These are phyloP conservation scores for Leptopilina syphax DNA, from an alignment of 2,888 invertebrate species.

Conservation along the genomic window DNA sequence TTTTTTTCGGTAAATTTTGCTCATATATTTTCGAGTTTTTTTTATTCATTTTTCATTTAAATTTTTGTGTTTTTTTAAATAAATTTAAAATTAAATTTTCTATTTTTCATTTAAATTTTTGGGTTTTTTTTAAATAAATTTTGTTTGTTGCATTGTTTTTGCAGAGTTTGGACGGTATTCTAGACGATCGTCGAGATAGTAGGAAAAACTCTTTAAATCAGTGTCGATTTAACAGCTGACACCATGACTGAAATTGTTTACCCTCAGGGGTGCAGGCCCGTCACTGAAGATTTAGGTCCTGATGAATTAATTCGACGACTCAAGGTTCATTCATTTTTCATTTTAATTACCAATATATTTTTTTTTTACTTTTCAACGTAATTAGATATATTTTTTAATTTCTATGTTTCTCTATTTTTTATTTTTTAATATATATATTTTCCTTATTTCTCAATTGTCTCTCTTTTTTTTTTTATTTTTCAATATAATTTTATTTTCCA, in stretches of 20 bases:
- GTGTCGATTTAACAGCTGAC: constrained; percentile 52
- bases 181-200: constrained; percentile 59
- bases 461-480: no score
- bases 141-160: constrained; percentile 52
- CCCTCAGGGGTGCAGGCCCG: constrained; percentile 96
- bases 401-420: no score
- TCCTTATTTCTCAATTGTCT: no score
- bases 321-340: constrained; percentile 81
- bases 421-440: no score
- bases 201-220: constrained; percentile 40
- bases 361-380: no score
- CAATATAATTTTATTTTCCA: no score
- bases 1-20: not conserved
- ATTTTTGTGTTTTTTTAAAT: not conserved
- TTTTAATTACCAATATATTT: no score
- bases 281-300: constrained; percentile 95
- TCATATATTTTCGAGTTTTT: not conserved
- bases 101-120: no score
- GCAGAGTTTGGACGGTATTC: constrained; percentile 75
- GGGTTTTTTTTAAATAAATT: not conserved
- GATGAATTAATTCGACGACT: constrained; percentile 96
- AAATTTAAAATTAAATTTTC: not conserved
- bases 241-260: constrained; percentile 93
- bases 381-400: no score
- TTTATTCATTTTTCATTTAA: not conserved